phyloP scores from a whole-genome alignment of 2,113 vertebrate species.

The Meleagris gallopavo region DNA sequence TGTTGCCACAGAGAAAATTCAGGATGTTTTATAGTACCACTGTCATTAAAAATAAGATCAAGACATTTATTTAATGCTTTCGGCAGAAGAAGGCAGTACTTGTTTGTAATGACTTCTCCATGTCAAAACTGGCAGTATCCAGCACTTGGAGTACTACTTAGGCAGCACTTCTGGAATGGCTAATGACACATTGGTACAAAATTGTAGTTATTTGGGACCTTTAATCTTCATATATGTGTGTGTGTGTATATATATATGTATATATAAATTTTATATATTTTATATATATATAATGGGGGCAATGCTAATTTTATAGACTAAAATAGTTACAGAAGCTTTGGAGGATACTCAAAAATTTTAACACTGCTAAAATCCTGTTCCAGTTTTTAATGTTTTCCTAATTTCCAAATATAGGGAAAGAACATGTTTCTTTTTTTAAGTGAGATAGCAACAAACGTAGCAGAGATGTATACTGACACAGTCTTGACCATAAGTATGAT shows the following conservation, averaged over 20 bases:
- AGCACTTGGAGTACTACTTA: neutral
- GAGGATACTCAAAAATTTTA: neutral
- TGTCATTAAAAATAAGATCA: neutral
- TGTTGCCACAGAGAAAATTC: neutral
- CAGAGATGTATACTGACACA: neutral
- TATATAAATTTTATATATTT: too few relatives aligned
- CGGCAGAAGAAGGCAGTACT: neutral
- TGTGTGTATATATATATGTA: too few relatives aligned
- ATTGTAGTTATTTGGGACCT: neutral
- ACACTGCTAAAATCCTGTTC: fast-evolving
- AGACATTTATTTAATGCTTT: neutral
- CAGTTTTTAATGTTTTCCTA: neutral
- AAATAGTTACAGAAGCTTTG: neutral
- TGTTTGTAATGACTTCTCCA: neutral
- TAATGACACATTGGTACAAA: neutral
- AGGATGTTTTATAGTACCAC: too few relatives aligned
- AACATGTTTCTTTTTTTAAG: neutral
- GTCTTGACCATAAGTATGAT: neutral
- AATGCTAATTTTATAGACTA: neutral
- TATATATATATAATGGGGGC: neutral
- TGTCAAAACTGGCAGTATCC: fast-evolving
- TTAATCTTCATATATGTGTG: neutral
- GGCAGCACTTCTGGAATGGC: neutral
- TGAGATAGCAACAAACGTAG: neutral
- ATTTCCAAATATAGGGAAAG: neutral